These are phyloP conservation scores for Meloidogyne floridensis DNA, from an alignment of 1,140 invertebrate genomes.

Conservation along the genomic window DNA sequence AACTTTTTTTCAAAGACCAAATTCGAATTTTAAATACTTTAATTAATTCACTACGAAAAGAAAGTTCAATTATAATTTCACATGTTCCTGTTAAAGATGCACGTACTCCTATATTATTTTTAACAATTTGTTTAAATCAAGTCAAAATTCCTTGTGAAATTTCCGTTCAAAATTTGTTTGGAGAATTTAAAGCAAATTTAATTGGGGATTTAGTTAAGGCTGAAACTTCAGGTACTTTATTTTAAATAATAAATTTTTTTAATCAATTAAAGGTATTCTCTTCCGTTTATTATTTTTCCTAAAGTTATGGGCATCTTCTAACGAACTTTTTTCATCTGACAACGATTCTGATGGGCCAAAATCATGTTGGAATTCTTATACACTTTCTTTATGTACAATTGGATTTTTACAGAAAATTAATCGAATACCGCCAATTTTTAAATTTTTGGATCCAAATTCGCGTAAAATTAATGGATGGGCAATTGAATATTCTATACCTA, in stretches of 20 bases:
- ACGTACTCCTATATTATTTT: slow-evolving; percentile 40
- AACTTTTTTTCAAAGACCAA: slow-evolving; percentile 23
- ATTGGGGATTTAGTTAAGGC: slow-evolving; percentile 30
- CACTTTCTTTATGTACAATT: slow-evolving; percentile 45
- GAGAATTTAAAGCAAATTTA: slow-evolving; percentile 42
- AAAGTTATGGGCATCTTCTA: slow-evolving; percentile 45
- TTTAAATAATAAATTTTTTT: slow-evolving; percentile 14
- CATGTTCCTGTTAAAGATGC: slow-evolving; percentile 43
- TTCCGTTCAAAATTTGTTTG: slow-evolving; percentile 43
- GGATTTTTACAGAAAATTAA: slow-evolving; percentile 39
- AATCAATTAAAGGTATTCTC: slow-evolving; percentile 36
- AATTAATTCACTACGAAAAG: slow-evolving; percentile 39
- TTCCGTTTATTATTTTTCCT: slow-evolving; percentile 42
- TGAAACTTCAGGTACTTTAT: slow-evolving; percentile 32
- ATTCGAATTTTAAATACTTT: slow-evolving; percentile 40
- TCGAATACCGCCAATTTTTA: slow-evolving; percentile 20
- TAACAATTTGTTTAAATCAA: background rate
- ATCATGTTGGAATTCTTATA: slow-evolving; percentile 47
- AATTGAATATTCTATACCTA: slow-evolving; percentile 35
- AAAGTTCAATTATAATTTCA: slow-evolving; percentile 14
- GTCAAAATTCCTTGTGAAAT: slow-evolving; percentile 34
- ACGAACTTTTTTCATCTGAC: slow-evolving; percentile 33
- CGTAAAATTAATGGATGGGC: slow-evolving; percentile 26
- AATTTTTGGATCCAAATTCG: slow-evolving; percentile 28
- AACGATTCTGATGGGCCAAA: background rate